Evolutionary conservation across 2,113 vertebrate species (phyloP), one percentile per base, ranked within the genome.

Genomic region (Suncus etruscus): DNA sequence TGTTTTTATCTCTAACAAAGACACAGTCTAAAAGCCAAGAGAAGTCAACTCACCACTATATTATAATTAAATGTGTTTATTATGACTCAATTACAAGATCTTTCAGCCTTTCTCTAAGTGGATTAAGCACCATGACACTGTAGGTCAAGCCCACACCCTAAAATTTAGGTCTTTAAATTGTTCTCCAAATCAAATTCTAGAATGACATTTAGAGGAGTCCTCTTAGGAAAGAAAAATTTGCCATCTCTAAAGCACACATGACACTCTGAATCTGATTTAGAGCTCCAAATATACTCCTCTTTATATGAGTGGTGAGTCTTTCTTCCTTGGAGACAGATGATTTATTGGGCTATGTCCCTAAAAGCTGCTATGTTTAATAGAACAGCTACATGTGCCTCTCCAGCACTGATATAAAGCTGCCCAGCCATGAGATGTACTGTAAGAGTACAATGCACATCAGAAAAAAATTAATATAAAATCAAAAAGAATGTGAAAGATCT

Each of bases 41-140:
- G 66, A 31, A 74, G 18, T 18, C 80, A 77, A 1, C 12, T 27
- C 65, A n/a, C 54, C 11, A 3, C 51, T 83, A 3, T 89, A 24
- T 8, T 76, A 31, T 85, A 82, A 93, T 63, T 79, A 81, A 76
- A 87, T 11, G 14, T 80, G n/a, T 85, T 29, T 69, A 22, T 85
- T 32, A 47, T 39, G 31, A 65, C 45, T 81, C 63, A 87, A 0
- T 65, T 58, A 14, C 6, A 29, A 18, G 11, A 29, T 58, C 25
- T 50, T 50, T 69, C 1, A 29, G 6, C 16, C 24, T 65, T 58
- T 66, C 6, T 32, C 39, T 61, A 39, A 69, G 24, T 83, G 11
- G 54, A 22, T 76, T 76, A 83, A 76, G 80, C 27, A 45, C 31
- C n/a, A 11, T 5, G 48, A 29, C 29, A n/a, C n/a, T 63, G 39